Base-by-base conservation (phyloP, 2,113 vertebrate genomes). In the Heloderma charlesbogerti region DNA sequence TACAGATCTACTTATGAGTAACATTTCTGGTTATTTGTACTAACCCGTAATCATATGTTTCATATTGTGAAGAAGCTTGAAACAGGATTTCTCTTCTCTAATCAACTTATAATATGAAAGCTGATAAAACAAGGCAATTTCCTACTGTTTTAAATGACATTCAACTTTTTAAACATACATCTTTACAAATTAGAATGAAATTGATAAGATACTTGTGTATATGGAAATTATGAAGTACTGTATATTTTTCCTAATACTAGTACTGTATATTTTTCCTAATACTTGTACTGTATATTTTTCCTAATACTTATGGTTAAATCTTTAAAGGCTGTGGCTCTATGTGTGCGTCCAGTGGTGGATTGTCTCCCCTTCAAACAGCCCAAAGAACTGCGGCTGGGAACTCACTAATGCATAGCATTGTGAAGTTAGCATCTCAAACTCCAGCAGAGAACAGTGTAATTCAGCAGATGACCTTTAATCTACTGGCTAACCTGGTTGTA, bases 401-500 rank as follows among this genome's bases (percentile, higher is more conserved):
- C 96, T 98, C 98, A 6, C 95, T 99, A 94, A 98, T 99, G 97
- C 97, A 98, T 74, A 97, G 92, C 18, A 87, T 99, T 94, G 97
- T 99, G 96, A 99, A 98, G 96, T 88, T 99, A 96, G 98, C 98
- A 81, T 97, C 98, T 13, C 98, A 98, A 87, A 86, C 97, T 67
- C 94, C 98, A 31, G 93, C 96, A 0, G 98, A 98, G 93, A 98
- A 96, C 95, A 94, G 94, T 91, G 69, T 93, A 4, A 84, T 98
- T 89, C 98, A 99, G 96, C 98, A 97, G 54, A 95, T 97, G 29
- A 96, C 97, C 51, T 99, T 99, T 93, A 96, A 96, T 94, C 97
- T 99, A 57, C 97, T 99, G 81, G 97, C 98, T 31, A 99, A 99
- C 95, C 96, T 99, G 67, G 98, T 98, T 77, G 92, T 98, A 86